Conservation (phyloP, 2,888 invertebrate genomes). For the Drosophila phalerata region DNA sequence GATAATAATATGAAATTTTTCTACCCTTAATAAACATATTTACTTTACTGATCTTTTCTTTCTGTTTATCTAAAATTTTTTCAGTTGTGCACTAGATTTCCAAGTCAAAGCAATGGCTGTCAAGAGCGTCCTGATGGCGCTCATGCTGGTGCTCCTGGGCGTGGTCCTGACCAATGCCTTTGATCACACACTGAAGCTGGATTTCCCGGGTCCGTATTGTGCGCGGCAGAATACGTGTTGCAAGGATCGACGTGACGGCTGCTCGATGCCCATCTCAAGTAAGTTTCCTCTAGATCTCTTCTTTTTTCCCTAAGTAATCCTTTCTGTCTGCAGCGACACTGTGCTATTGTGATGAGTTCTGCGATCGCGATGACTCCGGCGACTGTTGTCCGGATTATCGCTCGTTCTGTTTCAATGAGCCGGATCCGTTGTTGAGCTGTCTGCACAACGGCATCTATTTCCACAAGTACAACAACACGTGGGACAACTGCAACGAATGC, state of each 20-base stretch:
- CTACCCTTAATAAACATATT: no score
- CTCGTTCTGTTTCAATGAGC: slow-evolving; percentile 88
- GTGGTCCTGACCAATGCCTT: slow-evolving; percentile 58
- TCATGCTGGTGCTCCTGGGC: slow-evolving; percentile 42
- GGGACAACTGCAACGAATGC: slow-evolving; percentile 91
- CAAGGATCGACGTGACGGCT: slow-evolving; percentile 90
- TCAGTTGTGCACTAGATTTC: slow-evolving; percentile 40
- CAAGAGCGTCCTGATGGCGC: slow-evolving; percentile 44
- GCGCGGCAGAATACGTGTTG: slow-evolving; percentile 88
- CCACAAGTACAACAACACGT: slow-evolving; percentile 86
- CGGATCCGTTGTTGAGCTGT: slow-evolving; percentile 84
- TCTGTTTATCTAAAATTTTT: slow-evolving; percentile 1
- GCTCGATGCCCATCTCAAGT: slow-evolving; percentile 92
- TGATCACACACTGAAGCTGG: slow-evolving; percentile 79
- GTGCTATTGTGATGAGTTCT: slow-evolving; percentile 98
- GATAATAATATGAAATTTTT: no score
- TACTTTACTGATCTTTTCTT: not conserved
- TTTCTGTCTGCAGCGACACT: slow-evolving; percentile 88
- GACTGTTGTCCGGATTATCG: slow-evolving; percentile 98
- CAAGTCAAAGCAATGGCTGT: slow-evolving; percentile 47
- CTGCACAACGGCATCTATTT: slow-evolving; percentile 87
- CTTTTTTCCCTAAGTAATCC: no score
- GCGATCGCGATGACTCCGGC: slow-evolving; percentile 89
- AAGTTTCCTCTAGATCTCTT: slow-evolving; percentile 56
- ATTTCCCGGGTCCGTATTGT: slow-evolving; percentile 85